Percentiles rank a stretch among this genome's conserved stretches.
phyloP scores from a whole-genome alignment of 1,140 invertebrate genomes.

The Drosophila pseudoananassae region DNA sequence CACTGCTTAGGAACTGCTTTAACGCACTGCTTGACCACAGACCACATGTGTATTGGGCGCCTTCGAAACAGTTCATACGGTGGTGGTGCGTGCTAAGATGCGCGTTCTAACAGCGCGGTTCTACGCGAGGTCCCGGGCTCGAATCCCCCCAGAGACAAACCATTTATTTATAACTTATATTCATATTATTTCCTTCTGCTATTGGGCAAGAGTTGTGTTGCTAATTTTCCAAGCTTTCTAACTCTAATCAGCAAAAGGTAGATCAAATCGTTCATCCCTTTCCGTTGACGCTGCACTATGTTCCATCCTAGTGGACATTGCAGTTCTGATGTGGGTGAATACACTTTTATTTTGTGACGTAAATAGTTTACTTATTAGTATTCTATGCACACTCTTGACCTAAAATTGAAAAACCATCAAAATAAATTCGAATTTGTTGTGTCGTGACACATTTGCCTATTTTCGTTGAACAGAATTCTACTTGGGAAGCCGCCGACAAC shows the following conservation, averaged over 20 bases:
- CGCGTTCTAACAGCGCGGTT: neutral
- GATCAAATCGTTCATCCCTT: conserved; percentile 78
- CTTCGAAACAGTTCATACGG: neutral
- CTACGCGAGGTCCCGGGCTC: conserved; percentile 21
- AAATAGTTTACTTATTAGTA: conserved; percentile 29
- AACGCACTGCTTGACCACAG: conserved; percentile 40
- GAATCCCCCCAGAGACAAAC: neutral
- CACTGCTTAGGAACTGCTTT: conserved; percentile 34
- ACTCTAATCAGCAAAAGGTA: conserved; percentile 83
- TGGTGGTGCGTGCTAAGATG: conserved; percentile 1
- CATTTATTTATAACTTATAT: neutral
- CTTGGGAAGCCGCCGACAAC: conserved; percentile 11
- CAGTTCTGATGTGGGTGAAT: conserved; percentile 70
- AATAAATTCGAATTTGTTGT: conserved; percentile 13
- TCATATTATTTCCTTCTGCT: conserved; percentile 57
- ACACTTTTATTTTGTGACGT: conserved; percentile 40
- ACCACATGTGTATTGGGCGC: neutral
- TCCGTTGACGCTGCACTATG: conserved; percentile 78
- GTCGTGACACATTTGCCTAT: conserved; percentile 61
- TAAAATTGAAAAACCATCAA: conserved; percentile 63
- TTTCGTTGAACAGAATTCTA: conserved; percentile 47
- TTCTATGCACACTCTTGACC: conserved; percentile 57
- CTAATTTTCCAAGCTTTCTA: conserved; percentile 46
- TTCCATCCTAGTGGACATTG: conserved; percentile 69
- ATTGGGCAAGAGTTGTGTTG: conserved; percentile 74